Conservation (phyloP, 2,113 vertebrate species). For the Benitochromis conjunctus region DNA sequence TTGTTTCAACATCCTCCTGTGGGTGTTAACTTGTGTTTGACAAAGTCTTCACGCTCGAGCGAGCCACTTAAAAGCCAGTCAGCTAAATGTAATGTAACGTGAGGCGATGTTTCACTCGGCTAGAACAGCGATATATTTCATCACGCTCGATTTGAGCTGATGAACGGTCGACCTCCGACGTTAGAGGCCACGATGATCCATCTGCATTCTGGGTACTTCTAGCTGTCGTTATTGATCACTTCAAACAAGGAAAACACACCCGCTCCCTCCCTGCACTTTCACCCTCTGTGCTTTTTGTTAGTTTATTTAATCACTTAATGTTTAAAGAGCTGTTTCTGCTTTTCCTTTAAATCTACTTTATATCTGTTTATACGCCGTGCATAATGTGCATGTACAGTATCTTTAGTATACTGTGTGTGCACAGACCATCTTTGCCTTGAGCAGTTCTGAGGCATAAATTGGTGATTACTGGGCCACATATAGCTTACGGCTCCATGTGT, state of each 20-base stretch:
- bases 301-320: background rate
- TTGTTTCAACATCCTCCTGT: background rate
- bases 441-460: background rate
- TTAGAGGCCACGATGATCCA: slow-evolving; percentile 7
- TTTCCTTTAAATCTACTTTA: background rate
- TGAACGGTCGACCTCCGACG: slow-evolving; percentile 12
- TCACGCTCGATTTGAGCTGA: slow-evolving; percentile 33
- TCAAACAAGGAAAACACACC: background rate
- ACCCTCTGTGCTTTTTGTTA: background rate
- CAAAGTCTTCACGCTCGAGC: slow-evolving; percentile 9
- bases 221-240: slow-evolving; percentile 32
- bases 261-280: background rate
- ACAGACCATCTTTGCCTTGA: background rate
- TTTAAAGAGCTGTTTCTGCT: background rate
- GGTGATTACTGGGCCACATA: background rate
- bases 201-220: slow-evolving; percentile 35
- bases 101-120: slow-evolving; percentile 20
- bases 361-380: background rate
- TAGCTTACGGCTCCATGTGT: background rate
- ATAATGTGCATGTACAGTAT: background rate
- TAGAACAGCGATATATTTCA: slow-evolving; percentile 33
- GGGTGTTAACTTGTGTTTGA: slow-evolving; percentile 24
- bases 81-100: slow-evolving; percentile 29
- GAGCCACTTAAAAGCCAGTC: slow-evolving; percentile 39
- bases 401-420: background rate